Evolutionary conservation across 35 echinoderm and acorn worm genomes (phyloP), one percentile per base, ranked within the genome.

Genomic region (Amphiura filiformis): DNA sequence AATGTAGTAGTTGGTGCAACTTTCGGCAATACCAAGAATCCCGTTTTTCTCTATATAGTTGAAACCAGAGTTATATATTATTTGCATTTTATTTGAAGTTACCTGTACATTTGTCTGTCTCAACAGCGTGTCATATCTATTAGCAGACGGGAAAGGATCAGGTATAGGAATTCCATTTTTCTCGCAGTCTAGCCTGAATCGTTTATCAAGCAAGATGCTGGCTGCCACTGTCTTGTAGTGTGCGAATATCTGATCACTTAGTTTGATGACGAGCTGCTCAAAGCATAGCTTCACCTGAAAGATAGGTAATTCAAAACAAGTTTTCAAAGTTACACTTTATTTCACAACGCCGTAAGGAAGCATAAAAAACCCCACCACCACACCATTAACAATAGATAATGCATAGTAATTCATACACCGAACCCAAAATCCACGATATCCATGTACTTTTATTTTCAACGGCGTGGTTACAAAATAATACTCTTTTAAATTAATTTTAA

Each of bases 281-380:
- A 93, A 93, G 23, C 91, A 93, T 39, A 93, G 70, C 31, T 93
- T 93, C 5, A 93, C 91, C 91, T 93, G 42, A n/a, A 79, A 34
- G 41, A 41, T 0, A 78, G 35, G 40, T n/a, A 77, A 5, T 32
- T 77, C 23, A 35, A 77, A 77, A 77, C 34, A 77, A 77, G n/a
- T 77, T 3, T 28, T 76, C 26, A 31, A 31, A 76, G 26, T 76
- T 5, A 11, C 26, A 28, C 26, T 31, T 61, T 61, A 15, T 61
- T n/a, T n/a, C 13, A 61, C 56, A 61, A 61, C n/a, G 13, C 13
- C n/a, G 56, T 61, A 61, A 15, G n/a, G n/a, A n/a, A n/a, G n/a
- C n/a, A n/a, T n/a, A n/a, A n/a, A n/a, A n/a, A n/a, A n/a, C n/a
- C n/a, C n/a, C n/a, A n/a, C n/a, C n/a, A n/a, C n/a, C n/a, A n/a